Evolutionary conservation across 2,113 vertebrate species (phyloP), one percentile per base, ranked within the genome.

Genomic region (Rhinoderma darwinii): DNA sequence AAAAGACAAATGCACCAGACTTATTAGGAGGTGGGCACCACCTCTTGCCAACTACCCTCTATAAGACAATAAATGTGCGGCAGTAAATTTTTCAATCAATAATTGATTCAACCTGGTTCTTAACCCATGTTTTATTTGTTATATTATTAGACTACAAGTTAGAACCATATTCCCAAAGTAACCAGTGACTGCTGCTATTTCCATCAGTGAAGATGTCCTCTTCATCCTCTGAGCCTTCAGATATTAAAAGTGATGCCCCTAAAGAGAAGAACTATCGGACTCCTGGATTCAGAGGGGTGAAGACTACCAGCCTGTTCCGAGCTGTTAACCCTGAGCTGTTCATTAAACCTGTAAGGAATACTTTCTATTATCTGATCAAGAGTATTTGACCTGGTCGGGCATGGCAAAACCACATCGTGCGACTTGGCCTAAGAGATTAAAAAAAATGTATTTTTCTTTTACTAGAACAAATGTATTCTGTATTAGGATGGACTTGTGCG

Each of bases 251-350:
- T 70, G 92, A 94, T 85, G n/a, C 72, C 6, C 27, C 89, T 10
- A 92, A 89, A 86, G 94, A 93, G 27, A 93, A 91, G 78, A 92
- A 90, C 0, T 95, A 87, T 90, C 87, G 81, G 89, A 94, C 86
- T 1, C 95, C 96, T 0, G 97, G 97, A 35, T 91, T 98, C 88
- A 96, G 96, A 83, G 94, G 91, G 0, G 92, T 92, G 0, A 92
- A 86, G 73, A 97, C 97, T n/a, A 98, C 96, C 22, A 95, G 94
- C 0, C 92, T 99, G 25, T 99, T 99, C 93, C 93, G 96, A 82
- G 97, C 96, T 1, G 92, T 99, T 68, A 99, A 99, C 89, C 98
- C 98, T 0, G 98, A 99, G 89, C 97, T 99, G 89, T 99, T 99
- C 94, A 97, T 99, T 83, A 98, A 95, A 92, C 98, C 98, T 32